Evolutionary conservation across 1,140 invertebrate genomes (phyloP).

Genomic region (Microplitis mediator): DNA sequence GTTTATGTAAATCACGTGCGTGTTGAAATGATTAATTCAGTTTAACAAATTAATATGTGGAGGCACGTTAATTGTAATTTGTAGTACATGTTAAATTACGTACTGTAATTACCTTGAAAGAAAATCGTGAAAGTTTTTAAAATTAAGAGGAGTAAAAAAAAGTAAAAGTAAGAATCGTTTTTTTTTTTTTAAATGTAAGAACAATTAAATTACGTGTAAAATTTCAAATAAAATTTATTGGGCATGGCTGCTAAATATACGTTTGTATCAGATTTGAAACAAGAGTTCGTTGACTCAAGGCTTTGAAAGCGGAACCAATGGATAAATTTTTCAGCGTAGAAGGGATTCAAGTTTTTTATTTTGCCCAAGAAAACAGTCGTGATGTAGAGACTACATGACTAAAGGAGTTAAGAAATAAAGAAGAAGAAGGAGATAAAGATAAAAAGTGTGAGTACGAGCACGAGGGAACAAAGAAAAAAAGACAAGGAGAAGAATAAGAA

Average conservation of each 20-base stretch:
- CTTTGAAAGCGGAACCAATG: no score
- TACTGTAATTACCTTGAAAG: background rate
- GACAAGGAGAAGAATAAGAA: background rate
- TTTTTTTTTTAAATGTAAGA: no score
- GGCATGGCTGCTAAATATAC: no score
- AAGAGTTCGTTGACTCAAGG: no score
- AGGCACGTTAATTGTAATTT: constrained; percentile 1
- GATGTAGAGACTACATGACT: background rate
- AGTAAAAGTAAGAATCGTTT: background rate
- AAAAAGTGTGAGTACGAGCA: background rate
- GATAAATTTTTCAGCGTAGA: no score
- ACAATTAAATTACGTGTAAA: background rate
- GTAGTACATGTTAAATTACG: background rate
- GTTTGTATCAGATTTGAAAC: no score
- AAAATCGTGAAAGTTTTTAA: constrained; percentile 9
- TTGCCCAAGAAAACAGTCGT: background rate
- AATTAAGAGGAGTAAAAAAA: background rate
- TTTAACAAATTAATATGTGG: constrained; percentile 11
- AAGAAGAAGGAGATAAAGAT: background rate
- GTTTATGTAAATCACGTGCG: background rate
- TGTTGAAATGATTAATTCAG: background rate
- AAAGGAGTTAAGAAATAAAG: background rate
- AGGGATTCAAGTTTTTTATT: no score
- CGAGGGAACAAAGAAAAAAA: background rate
- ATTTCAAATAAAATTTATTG: no score